A percentile compares a stretch with the other conserved stretches of the same genome.
Conservation (phyloP, 2,797 vertebrate species). For the Acanthurus tractus region DNA sequence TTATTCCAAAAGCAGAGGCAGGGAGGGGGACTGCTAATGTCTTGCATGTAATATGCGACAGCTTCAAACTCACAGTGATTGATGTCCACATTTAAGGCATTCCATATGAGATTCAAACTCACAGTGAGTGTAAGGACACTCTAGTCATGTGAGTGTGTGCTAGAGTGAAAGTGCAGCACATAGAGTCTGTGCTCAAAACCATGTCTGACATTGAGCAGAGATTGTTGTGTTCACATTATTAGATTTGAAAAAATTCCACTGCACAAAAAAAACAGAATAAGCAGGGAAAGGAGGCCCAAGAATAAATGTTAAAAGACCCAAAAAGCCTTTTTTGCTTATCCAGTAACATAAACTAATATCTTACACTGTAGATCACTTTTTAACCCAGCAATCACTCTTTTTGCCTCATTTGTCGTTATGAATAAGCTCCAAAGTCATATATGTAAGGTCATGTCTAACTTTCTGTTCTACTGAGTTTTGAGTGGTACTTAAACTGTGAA, state of each 20-base stretch:
- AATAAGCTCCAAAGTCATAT: neutral
- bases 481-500: neutral
- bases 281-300: neutral
- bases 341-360: neutral
- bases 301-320: neutral
- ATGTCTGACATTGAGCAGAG: slow-evolving; percentile 37
- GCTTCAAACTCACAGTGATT: neutral
- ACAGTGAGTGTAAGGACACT: slow-evolving; percentile 30
- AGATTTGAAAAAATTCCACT: neutral
- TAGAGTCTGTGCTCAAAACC: slow-evolving; percentile 33
- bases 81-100: slow-evolving; percentile 1
- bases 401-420: neutral
- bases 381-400: neutral
- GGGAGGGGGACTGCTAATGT: neutral
- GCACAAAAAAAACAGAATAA: neutral
- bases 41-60: neutral
- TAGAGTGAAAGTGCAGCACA: slow-evolving; percentile 27
- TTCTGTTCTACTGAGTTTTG: neutral
- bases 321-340: neutral
- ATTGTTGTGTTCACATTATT: slow-evolving; percentile 1
- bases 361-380: neutral
- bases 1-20: neutral
- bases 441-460: neutral
- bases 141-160: slow-evolving; percentile 9
- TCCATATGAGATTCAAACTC: slow-evolving; percentile 29